Base-by-base conservation (phyloP, 2,113 vertebrate genomes). In the Periophthalmodon schlosseri region DNA sequence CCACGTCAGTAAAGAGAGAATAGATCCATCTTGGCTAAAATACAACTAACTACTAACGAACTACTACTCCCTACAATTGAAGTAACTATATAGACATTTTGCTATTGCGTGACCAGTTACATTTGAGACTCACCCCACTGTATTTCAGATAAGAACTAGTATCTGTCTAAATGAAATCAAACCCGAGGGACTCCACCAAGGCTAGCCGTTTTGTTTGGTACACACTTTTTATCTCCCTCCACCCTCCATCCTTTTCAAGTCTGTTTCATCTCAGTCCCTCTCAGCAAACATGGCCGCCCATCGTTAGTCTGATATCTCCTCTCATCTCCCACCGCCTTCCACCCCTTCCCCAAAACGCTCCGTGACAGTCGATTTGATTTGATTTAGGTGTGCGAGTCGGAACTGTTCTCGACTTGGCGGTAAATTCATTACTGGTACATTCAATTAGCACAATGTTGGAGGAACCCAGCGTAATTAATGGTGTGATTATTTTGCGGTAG, bases 361-460 rank as follows among this genome's bases (percentile, higher is more conserved):
- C 10, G 1, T 65, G 63, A 44, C 34, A 44, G 34, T 65, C 63
- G 18, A n/a, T 65, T 65, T 65, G 63, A 65, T 34, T 65, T 65
- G 63, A 65, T 44, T 44, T 39, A 65, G 61, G 61, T 64, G 33
- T 1, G 33, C 33, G 20, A 20, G 63, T 65, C 63, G 34, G 34
- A 39, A 44, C 63, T 39, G 18, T 65, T n/a, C 34, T 44, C 18
- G 2, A 65, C 33, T 36, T 15, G 5, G 33, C 28, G 33, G 61
- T 36, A 36, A n/a, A 39, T 65, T 9, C 63, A 65, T 44, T 44
- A 65, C 20, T 39, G 63, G 63, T 65, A 65, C 63, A 65, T 65
- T 65, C 63, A 65, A 65, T 65, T 87, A 84, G 52, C 33, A 3
- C 14, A 5, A 3, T 7, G 58, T 13, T 65, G 63, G 63, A 39